Conservation (phyloP, 2,888 invertebrate species). For the Drosophila basisetae region DNA sequence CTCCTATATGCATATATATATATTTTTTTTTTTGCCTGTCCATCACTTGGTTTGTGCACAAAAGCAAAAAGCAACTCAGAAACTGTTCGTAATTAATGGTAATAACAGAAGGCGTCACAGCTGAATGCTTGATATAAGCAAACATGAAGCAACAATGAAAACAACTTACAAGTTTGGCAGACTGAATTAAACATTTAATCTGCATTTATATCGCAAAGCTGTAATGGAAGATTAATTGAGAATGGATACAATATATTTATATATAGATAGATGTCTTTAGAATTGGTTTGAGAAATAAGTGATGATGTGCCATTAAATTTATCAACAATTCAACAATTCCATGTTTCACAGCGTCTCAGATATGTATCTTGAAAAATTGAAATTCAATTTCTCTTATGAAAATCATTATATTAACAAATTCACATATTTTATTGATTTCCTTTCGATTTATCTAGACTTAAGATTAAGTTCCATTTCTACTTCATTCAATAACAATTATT, state of each 20-base stretch:
- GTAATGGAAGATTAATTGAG: neutral
- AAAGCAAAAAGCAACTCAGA: slow-evolving; percentile 26
- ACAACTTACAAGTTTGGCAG: neutral
- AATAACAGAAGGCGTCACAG: slow-evolving; percentile 19
- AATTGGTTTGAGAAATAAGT: neutral
- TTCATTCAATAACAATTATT: neutral
- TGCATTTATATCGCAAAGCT: slow-evolving; percentile 2
- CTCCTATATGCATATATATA: neutral
- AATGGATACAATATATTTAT: slow-evolving; percentile 1
- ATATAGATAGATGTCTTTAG: too few species aligned
- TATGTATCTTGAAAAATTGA: neutral
- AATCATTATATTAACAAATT: neutral
- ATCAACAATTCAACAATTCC: neutral
- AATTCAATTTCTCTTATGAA: neutral
- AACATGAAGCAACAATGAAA: slow-evolving; percentile 7
- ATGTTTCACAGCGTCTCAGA: neutral
- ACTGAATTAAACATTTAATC: neutral
- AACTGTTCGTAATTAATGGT: slow-evolving; percentile 42
- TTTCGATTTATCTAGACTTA: neutral
- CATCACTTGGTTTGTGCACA: slow-evolving; percentile 24
- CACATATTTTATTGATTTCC: neutral
- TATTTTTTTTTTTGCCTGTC: neutral
- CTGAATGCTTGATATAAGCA: slow-evolving; percentile 3
- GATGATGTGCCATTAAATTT: neutral
- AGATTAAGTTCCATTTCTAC: neutral